phyloP scores from a whole-genome alignment of 2,888 invertebrate species.

The Leucophenga montana region DNA sequence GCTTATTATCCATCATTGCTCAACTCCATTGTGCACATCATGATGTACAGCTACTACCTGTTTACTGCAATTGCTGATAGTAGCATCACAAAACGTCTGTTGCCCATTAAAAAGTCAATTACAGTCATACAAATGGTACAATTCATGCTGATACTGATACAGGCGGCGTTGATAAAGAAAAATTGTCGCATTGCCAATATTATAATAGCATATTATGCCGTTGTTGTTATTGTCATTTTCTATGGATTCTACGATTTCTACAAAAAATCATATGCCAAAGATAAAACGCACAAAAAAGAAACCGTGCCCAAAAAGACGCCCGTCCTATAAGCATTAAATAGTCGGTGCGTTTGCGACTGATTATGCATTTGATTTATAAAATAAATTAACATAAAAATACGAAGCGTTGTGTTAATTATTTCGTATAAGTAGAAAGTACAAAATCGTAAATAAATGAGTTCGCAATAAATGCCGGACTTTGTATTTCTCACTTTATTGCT shows the following conservation, averaged over 20 bases:
- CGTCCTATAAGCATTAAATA: neutral
- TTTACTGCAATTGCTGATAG: conserved; percentile 77
- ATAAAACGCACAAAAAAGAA: conserved; percentile 2
- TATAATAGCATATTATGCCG: conserved; percentile 76
- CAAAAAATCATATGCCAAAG: conserved; percentile 74
- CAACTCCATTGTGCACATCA: conserved; percentile 80
- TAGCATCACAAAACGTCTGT: conserved; percentile 75
- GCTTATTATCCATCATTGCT: conserved; percentile 79
- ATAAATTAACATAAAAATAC: neutral
- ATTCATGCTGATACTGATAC: conserved; percentile 78
- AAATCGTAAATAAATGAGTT: neutral
- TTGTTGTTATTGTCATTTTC: conserved; percentile 79
- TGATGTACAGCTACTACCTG: conserved; percentile 87
- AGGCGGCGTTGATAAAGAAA: conserved; percentile 72
- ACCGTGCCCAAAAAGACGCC: neutral
- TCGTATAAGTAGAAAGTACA: neutral
- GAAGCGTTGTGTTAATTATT: neutral
- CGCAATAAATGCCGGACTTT: neutral
- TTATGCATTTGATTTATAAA: conserved; percentile 1
- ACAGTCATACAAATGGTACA: conserved; percentile 82
- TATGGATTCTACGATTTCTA: conserved; percentile 84
- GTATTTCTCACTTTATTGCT: neutral
- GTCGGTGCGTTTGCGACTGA: conserved; percentile 7
- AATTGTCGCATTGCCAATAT: conserved; percentile 76
- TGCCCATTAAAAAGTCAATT: conserved; percentile 78